Evolutionary conservation across 2,888 invertebrate genomes (phyloP).

Genomic region (Trichopria drosophilae): DNA sequence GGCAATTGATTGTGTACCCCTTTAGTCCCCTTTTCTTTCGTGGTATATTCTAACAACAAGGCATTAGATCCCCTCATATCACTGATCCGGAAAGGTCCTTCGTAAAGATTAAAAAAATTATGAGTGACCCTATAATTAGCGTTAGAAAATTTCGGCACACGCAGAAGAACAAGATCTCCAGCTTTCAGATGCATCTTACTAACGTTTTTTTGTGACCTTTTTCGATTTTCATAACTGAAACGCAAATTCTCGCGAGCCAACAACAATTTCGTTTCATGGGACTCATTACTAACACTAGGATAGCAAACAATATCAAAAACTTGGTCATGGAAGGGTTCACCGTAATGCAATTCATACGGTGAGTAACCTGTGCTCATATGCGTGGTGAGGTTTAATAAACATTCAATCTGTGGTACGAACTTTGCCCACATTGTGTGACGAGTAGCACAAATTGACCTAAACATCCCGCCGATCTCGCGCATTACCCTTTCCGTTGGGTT

Average conservation of each 20-base stretch:
- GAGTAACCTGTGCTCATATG: conserved; percentile 12
- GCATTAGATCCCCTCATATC: too few species aligned
- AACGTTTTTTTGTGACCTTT: background rate
- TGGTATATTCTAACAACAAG: too few species aligned
- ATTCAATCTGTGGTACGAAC: background rate
- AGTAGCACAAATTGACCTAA: conserved; percentile 23
- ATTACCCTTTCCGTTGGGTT: conserved; percentile 39
- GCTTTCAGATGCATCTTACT: background rate
- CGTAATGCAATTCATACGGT: conserved; percentile 17
- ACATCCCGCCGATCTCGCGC: conserved; percentile 34
- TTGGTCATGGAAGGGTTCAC: too few species aligned
- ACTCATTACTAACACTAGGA: background rate
- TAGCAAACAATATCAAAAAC: too few species aligned
- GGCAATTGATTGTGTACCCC: too few species aligned
- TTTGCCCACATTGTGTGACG: too few species aligned
- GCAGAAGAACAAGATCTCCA: background rate
- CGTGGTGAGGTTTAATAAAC: conserved; percentile 7
- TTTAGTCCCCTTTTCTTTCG: too few species aligned
- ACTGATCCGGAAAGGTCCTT: too few species aligned
- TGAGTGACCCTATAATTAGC: background rate
- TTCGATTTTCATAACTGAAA: too few species aligned
- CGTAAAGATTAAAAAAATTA: background rate
- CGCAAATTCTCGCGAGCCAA: background rate
- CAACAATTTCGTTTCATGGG: background rate
- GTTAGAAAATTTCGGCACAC: background rate